These are phyloP conservation scores for Calonectris borealis DNA, from an alignment of 2,113 vertebrate genomes.

Conservation along the genomic window DNA sequence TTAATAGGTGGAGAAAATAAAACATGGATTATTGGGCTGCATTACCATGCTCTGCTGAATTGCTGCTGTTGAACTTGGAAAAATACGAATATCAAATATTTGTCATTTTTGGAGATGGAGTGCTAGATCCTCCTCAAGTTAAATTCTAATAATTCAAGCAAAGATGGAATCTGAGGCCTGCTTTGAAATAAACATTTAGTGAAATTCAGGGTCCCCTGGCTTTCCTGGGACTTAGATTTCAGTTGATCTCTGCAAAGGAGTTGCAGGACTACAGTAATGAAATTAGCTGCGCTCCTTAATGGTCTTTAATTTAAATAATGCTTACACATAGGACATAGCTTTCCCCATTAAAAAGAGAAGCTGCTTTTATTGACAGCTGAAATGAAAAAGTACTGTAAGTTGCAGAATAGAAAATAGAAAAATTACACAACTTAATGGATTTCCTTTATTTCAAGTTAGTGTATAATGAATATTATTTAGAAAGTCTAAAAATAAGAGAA, in stretches of 20 bases:
- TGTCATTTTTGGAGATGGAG: neutral
- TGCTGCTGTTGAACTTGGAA: neutral
- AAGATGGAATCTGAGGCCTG: neutral
- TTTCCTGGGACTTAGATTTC: neutral
- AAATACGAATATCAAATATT: neutral
- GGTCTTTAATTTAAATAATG: conserved; percentile 10
- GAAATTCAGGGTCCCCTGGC: neutral
- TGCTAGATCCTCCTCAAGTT: neutral
- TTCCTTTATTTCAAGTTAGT: conserved; percentile 70
- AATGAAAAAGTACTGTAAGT: neutral
- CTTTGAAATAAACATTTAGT: neutral
- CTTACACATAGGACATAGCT: neutral
- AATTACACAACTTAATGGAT: neutral
- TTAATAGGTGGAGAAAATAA: conserved; percentile 5
- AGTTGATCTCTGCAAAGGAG: neutral
- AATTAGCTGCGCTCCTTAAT: neutral
- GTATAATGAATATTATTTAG: conserved; percentile 5
- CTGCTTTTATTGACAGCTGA: conserved; percentile 12
- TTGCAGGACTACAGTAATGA: neutral
- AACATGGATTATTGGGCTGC: neutral
- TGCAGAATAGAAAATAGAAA: conserved; percentile 15
- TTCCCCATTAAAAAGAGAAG: neutral
- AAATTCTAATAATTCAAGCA: neutral
- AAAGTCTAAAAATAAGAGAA: neutral
- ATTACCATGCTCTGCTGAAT: conserved; percentile 2